Base-by-base conservation (phyloP, 2,113 vertebrate species). In the Thamnaconus septentrionalis region DNA sequence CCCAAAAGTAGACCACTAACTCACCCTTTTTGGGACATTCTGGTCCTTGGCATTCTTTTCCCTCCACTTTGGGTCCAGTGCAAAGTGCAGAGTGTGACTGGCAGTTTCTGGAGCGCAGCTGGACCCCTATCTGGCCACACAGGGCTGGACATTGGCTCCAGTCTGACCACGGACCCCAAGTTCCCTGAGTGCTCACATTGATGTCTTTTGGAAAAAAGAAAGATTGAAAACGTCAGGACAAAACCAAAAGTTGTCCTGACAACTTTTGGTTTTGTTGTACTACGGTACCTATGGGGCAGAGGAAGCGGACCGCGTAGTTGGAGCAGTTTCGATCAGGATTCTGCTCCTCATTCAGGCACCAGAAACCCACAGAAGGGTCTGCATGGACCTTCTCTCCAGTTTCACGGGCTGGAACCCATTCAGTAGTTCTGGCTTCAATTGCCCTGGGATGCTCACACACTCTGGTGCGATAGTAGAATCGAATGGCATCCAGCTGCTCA, bases 341-440 rank as follows among this genome's bases (percentile, higher is more conserved):
- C 82, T 96, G 95, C 71, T 97, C 95, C 12, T 88, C 87, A 66
- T 96, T 95, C 68, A 93, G 81, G 68, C 95, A 96, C 95, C 95
- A 97, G 88, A 96, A 97, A 3, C 95, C 95, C 56, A 94, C 84
- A 0, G 67, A 78, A 3, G 92, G 88, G 57, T 89, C 93, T 57
- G 89, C 82, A 3, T 95, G 94, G 40, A 95, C 90, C 45, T 59
- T 89, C 78, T 96, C 94, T 54, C 94, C 93, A 0, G 93, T 94
- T 66, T 81, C 88, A 53, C 83, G 79, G 0, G 92, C 93, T 0
- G 94, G 90, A 3, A 90, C 76, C 94, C 95, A 95, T 39, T 94
- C 90, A 0, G 93, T 94, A 41, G 95, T 96, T 57, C 94, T 91
- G n/a, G 94, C 94, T 73, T 96, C 94, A 0, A 95, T 76, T 8